Base-by-base conservation (phyloP, 1,140 invertebrate genomes). In the Coboldia fuscipes region DNA sequence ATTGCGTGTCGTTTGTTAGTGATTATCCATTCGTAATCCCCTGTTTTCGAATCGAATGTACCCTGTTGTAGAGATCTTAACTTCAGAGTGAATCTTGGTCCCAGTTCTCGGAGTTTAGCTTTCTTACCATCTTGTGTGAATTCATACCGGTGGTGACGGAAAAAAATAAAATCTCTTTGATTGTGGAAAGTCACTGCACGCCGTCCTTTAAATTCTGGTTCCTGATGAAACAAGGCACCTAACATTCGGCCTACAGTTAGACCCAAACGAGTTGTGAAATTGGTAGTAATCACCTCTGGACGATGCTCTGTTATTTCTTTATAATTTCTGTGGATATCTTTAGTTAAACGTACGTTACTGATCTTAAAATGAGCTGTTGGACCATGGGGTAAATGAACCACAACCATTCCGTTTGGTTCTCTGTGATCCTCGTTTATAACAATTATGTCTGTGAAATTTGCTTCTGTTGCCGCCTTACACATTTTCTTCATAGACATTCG, bases 131-230 rank as follows among this genome's bases (percentile, higher is more conserved):
- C 70, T 49, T 74, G 68, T 44, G 83, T 76, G 57, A 97, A 97
- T 46, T 92, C 80, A 54, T 97, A 97, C 40, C 88, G 76, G 56
- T 98, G 93, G 60, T 98, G 90, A 34, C 94, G 69, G 48, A 98
- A 96, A 58, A 98, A 99, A 46, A 99, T 92, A 46, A 92, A 99
- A 63, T 98, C 94, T 39, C 94, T 65, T 53, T 98, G 94, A 63
- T 98, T 98, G 55, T 98, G 94, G 54, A 98, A 97, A 12, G 94
- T 97, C 12, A 93, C 84, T 3, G 77, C 89, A 41, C 92, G 64
- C 13, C 90, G 66, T 2, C 92, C 92, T 45, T 75, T 72, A 55
- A 94, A 98, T 48, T 97, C 71, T 1, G 94, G 92, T 48, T 92
- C 73, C 59, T 90, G 88, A 54, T 97, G 92, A 60, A 98, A 99